phyloP scores from a whole-genome alignment of 2,113 vertebrate genomes.

The Xenopus borealis region DNA sequence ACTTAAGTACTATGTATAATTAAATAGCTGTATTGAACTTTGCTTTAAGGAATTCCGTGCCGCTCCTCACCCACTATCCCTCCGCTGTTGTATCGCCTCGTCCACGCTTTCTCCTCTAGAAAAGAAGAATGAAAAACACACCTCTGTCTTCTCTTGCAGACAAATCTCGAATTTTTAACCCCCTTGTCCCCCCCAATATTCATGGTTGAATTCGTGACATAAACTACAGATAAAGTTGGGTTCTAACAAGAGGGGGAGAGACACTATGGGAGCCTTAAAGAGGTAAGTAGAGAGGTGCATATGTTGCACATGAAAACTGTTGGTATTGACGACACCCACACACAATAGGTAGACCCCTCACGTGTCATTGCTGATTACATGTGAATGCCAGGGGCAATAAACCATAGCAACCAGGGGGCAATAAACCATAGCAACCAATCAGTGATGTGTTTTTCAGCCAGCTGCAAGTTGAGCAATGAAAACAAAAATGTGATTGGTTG shows the following conservation, averaged over 20 bases:
- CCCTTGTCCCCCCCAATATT: slow-evolving; percentile 25
- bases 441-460: too few species aligned
- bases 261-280: slow-evolving; percentile 17
- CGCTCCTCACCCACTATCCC: slow-evolving; percentile 34
- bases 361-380: too few species aligned
- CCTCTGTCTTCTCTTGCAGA: slow-evolving; percentile 46
- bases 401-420: too few species aligned
- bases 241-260: slow-evolving; percentile 40
- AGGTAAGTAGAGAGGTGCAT: slow-evolving; percentile 38
- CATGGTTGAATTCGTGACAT: slow-evolving; percentile 38
- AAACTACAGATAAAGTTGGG: slow-evolving; percentile 44
- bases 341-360: too few species aligned
- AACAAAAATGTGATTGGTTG: too few species aligned
- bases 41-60: slow-evolving; percentile 42
- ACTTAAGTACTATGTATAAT: slow-evolving; percentile 25
- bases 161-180: slow-evolving; percentile 38
- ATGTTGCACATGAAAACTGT: too few species aligned
- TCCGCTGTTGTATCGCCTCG: slow-evolving; percentile 35
- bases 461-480: too few species aligned
- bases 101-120: slow-evolving; percentile 32
- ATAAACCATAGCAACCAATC: too few species aligned
- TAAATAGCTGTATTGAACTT: slow-evolving; percentile 38
- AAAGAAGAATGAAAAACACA: slow-evolving; percentile 38
- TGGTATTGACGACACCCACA: too few species aligned
- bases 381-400: too few species aligned